Evolutionary conservation across 2,113 vertebrate species (phyloP), one percentile per base, ranked within the genome.

Genomic region (Microtus pennsylvanicus): DNA sequence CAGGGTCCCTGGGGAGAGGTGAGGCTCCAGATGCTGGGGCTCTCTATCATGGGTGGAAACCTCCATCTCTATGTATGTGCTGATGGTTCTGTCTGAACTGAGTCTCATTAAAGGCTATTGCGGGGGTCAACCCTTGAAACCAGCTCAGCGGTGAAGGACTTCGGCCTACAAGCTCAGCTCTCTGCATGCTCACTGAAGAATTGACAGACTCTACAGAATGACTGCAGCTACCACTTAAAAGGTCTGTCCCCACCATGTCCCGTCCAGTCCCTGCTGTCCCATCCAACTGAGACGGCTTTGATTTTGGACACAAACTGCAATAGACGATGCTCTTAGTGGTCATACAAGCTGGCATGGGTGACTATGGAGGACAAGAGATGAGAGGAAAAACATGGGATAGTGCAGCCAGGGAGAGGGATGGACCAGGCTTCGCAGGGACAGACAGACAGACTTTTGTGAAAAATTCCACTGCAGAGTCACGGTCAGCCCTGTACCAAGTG

Each of bases 361-460:
- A 83, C 82, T 17, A 33, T 45, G 38, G 61, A 30, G 0, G 35
- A 30, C n/a, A 24, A 30, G 17, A 2, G 3, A 30, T 26, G 38
- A 30, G 17, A 2, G 3, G 0, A 10, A 10, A 0, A 82, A 72
- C 2, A 4, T 63, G 2, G 4, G 28, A 1, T 0, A 0, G 26
- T 3, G 13, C 1, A 16, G 47, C 38, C 10, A 82, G 65, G 58
- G 47, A 11, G 47, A 22, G 3, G 0, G 11, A 58, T 52, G 19
- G 4, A 33, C 38, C 61, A 61, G 80, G 52, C 35, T 82, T 82
- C 52, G 11, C 22, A 38, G 35, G 35, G 80, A 82, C 22, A 61
- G 35, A 0, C 55, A 26, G 50, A 52, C 55, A 38, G 16, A 16
- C 63, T 85, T 85, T 38, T 85, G 58, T 26, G 38, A 14, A 30